Evolutionary conservation across 2,797 vertebrate genomes (phyloP), one percentile per base, ranked within the genome.

Genomic region (Sebastes miniatus): DNA sequence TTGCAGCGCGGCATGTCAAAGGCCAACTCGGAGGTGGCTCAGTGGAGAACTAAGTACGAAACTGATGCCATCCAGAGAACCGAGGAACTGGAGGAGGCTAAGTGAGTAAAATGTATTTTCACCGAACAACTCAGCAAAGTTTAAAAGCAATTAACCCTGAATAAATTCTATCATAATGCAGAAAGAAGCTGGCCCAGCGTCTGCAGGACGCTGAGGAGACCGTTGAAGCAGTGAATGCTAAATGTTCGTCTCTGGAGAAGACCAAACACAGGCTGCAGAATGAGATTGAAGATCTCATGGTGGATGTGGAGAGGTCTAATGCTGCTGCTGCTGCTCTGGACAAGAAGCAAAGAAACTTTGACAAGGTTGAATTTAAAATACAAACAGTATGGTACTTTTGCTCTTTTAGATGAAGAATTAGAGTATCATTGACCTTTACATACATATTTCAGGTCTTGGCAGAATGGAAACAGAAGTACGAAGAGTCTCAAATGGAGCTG

Each of bases 221-320:
- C 0, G 96, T 97, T 65, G 97, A 97, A 91, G 97, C 97, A 0
- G 95, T 96, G 52, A 97, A 97, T 0, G 96, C 96, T 81, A 98
- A 98, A 84, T 97, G 97, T 80, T 97, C 97, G 1, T 98, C 97
- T 0, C 88, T 98, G 91, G 97, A 98, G 89, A 98, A 98, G 91
- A 97, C 97, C 83, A 98, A 98, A 87, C 12, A 65, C 18, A 94
- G 97, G 10, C 92, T 98, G 83, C 97, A 97, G 92, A 96, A 96
- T 2, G 97, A 97, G 91, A 97, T 97, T 1, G 97, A 98, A 91
- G 97, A 98, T 92, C 94, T 98, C 8, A 97, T 96, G 96, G 96
- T 96, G 11, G 97, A 97, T 1, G 84, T 98, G 79, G 97, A 98
- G 77, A 90, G 97, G 29, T 96, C 97, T 0, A 98, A 97, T 59